A percentile compares a stretch with the other conserved stretches of the same genome.
phyloP scores from a whole-genome alignment of 2,113 vertebrate genomes.

The Dolichallabes microphthalmus region DNA sequence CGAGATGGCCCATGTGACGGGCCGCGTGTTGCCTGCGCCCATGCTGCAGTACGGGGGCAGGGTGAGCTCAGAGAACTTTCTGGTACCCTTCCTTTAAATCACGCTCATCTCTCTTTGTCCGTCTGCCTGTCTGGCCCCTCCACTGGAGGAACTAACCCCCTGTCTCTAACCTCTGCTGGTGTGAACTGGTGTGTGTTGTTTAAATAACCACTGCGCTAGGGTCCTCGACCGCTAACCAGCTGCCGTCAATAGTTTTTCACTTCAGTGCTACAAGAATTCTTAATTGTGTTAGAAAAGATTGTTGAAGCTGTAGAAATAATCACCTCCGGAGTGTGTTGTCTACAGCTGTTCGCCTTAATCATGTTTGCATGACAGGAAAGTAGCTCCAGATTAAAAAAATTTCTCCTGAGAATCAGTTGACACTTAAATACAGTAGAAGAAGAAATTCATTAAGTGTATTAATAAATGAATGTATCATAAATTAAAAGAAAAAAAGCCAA shows the following conservation, averaged over 20 bases:
- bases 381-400: neutral
- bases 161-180: conserved; percentile 56
- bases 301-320: neutral
- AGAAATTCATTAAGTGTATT: too few species aligned
- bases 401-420: neutral
- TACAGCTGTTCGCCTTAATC: neutral
- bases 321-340: neutral
- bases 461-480: neutral
- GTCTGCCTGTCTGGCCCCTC: conserved; percentile 60
- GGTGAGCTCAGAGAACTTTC: conserved; percentile 87
- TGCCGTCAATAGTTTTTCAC: neutral
- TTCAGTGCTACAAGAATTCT: neutral
- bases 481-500: neutral
- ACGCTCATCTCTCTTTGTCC: conserved; percentile 72
- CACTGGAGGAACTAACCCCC: conserved; percentile 64
- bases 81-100: conserved; percentile 82
- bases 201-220: conserved; percentile 20
- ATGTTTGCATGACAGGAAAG: neutral
- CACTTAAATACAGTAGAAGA: neutral
- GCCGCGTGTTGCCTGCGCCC: conserved; percentile 94
- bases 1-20: conserved; percentile 98
- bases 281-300: neutral
- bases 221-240: neutral
- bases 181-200: conserved; percentile 39
- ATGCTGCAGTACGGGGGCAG: conserved; percentile 98